phyloP scores from a whole-genome alignment of 2,797 vertebrate genomes.

The Tokudaia tokunoshimensis region DNA sequence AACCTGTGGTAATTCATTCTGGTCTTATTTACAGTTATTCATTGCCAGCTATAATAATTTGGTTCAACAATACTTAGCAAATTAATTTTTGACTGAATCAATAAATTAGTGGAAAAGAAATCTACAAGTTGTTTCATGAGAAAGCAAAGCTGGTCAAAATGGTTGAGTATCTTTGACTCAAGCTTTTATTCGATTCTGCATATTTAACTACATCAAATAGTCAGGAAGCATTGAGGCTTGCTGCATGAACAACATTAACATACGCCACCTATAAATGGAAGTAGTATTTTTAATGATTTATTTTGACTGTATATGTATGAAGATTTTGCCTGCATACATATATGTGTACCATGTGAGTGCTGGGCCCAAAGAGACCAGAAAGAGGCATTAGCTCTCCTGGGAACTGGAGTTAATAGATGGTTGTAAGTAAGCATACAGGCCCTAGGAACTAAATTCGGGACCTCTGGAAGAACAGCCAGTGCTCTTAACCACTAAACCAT shows the following conservation, averaged over 20 bases:
- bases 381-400: not conserved
- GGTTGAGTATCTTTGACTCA: not conserved
- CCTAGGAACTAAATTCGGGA: not conserved
- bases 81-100: not conserved
- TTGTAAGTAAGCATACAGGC: not conserved
- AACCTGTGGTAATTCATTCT: not conserved
- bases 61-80: not conserved
- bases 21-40: not conserved
- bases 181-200: not conserved
- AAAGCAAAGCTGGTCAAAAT: not conserved
- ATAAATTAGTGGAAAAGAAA: not conserved
- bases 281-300: not conserved
- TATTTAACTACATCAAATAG: no score
- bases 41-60: no score
- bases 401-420: not conserved
- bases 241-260: not conserved
- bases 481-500: not conserved
- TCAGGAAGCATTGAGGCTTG: not conserved
- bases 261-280: not conserved
- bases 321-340: not conserved
- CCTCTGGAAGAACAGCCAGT: not conserved
- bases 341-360: not conserved
- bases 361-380: not conserved
- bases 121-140: not conserved
- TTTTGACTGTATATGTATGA: not conserved